A percentile compares a stretch with the other conserved stretches of the same genome.
These are phyloP conservation scores for Lerista edwardsae DNA, from an alignment of 2,797 vertebrate genomes.

Conservation along the genomic window DNA sequence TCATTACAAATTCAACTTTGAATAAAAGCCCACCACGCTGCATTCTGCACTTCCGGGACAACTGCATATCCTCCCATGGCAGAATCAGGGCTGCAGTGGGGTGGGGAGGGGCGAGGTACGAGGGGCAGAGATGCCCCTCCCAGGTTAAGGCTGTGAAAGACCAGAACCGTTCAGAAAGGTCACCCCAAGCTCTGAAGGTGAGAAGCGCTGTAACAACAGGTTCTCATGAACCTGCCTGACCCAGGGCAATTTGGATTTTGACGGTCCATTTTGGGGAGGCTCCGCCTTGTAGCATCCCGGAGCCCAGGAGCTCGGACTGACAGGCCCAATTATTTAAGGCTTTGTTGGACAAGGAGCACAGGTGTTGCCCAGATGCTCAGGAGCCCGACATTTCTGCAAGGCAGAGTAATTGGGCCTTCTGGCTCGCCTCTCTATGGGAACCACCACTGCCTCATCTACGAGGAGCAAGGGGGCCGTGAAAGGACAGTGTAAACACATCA, in stretches of 20 bases:
- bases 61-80: constrained; percentile 16
- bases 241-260: constrained; percentile 70
- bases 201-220: constrained; percentile 76
- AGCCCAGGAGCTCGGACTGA: not conserved
- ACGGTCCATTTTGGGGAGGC: constrained; percentile 51
- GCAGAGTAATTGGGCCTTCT: constrained; percentile 43
- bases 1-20: too few relatives aligned
- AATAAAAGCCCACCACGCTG: too few relatives aligned
- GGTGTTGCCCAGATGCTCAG: constrained; percentile 81
- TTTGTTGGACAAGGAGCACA: constrained; percentile 72
- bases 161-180: constrained; percentile 39
- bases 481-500: constrained; percentile 59
- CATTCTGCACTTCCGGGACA: too few relatives aligned
- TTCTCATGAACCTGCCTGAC: constrained; percentile 81
- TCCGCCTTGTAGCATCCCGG: constrained; percentile 46
- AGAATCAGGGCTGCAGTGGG: constrained; percentile 1
- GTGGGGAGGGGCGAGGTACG: accelerated
- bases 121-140: not conserved
- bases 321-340: constrained; percentile 21
- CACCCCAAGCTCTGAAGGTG: constrained; percentile 79
- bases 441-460: not conserved
- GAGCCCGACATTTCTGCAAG: constrained; percentile 10
- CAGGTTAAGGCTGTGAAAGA: not conserved
- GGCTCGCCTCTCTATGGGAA: constrained; percentile 48
- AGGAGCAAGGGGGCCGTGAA: not conserved